Conservation (phyloP, 2,888 invertebrate species). For the Apotomis capreana region DNA sequence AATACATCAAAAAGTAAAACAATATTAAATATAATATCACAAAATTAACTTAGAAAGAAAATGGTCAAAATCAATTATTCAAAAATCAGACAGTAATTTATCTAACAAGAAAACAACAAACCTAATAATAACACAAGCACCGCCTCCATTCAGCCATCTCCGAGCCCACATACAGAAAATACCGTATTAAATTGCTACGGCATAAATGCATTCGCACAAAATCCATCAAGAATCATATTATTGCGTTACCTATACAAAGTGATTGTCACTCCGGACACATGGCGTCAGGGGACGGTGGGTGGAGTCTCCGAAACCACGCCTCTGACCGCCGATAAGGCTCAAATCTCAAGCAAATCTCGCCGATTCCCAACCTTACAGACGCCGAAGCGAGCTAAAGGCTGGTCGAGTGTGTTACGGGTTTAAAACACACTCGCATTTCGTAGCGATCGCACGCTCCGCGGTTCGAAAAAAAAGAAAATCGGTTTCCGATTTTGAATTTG, state of each 20-base stretch:
- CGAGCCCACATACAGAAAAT: slow-evolving; percentile 37
- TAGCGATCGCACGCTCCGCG: slow-evolving; percentile 71
- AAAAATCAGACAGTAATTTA: slow-evolving; percentile 1
- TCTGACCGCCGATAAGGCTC: slow-evolving; percentile 74
- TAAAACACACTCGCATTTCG: slow-evolving; percentile 75
- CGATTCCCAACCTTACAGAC: slow-evolving; percentile 77
- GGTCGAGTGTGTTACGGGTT: slow-evolving; percentile 65
- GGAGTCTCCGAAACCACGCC: slow-evolving; percentile 72
- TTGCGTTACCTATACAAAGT: slow-evolving; percentile 84
- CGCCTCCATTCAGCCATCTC: slow-evolving; percentile 17
- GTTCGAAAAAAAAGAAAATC: slow-evolving; percentile 52
- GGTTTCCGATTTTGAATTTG: slow-evolving; percentile 49
- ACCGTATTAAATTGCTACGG: slow-evolving; percentile 43
- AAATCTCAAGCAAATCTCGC: slow-evolving; percentile 74
- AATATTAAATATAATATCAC: no score
- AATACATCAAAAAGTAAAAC: no score
- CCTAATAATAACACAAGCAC: slow-evolving; percentile 15
- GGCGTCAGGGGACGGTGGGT: slow-evolving; percentile 71
- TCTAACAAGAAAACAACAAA: slow-evolving; percentile 5
- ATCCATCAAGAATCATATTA: slow-evolving; percentile 83
- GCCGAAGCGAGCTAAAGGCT: slow-evolving; percentile 62
- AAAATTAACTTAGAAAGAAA: no score
- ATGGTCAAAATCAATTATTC: no score
- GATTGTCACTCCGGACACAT: slow-evolving; percentile 81
- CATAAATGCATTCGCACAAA: slow-evolving; percentile 79